phyloP scores from a whole-genome alignment of 2,797 vertebrate genomes.

The Phaenicophaeus curvirostris region DNA sequence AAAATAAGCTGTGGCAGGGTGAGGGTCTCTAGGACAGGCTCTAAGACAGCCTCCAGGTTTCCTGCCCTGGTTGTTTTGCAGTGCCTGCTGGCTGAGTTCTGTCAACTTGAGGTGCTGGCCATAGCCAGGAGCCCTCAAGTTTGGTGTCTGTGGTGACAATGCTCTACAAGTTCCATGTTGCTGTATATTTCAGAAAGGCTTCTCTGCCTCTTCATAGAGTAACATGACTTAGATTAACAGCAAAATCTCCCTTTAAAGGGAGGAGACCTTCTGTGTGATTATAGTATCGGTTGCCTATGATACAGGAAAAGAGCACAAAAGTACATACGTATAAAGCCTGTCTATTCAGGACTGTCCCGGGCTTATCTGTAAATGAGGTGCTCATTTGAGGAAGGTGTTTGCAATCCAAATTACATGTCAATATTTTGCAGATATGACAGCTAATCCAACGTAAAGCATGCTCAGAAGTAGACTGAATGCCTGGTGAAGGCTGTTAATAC shows the following conservation, averaged over 20 bases:
- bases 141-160: rapidly evolving
- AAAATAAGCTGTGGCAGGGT: rapidly evolving
- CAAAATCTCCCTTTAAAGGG: neutral
- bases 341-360: neutral
- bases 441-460: neutral
- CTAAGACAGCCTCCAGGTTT: neutral
- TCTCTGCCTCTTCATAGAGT: neutral
- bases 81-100: neutral
- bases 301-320: rapidly evolving
- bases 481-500: neutral
- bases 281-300: neutral
- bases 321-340: rapidly evolving
- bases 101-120: no score
- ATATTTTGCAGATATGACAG: neutral
- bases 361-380: neutral
- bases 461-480: neutral
- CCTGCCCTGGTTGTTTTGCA: neutral
- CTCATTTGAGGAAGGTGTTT: neutral
- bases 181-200: neutral
- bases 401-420: neutral
- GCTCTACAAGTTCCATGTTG: neutral
- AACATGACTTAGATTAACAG: neutral
- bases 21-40: no score
- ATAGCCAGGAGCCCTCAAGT: neutral
- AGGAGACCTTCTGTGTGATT: neutral